A percentile compares a stretch with the other conserved stretches of the same genome.
phyloP scores from a whole-genome alignment of 2,888 invertebrate species.

The Macropis europaea region DNA sequence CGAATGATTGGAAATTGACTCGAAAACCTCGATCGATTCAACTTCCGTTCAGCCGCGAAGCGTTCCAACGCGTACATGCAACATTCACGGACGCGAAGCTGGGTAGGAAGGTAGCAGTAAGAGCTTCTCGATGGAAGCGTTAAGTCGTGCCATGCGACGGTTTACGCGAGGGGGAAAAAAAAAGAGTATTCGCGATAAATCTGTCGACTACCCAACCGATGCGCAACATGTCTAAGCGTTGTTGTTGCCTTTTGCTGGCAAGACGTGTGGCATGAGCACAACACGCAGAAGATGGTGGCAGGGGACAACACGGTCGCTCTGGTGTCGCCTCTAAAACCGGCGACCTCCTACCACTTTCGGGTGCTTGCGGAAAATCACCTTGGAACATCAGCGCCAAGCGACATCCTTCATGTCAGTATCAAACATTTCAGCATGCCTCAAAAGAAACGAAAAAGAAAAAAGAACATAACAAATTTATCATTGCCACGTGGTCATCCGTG shows the following conservation, averaged over 20 bases:
- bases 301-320: conserved; percentile 82
- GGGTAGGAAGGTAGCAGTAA: neutral
- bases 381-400: conserved; percentile 83
- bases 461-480: conserved; percentile 33
- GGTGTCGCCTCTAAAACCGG: conserved; percentile 82
- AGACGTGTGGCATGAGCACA: conserved; percentile 83
- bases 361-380: conserved; percentile 84
- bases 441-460: conserved; percentile 11
- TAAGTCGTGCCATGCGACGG: neutral
- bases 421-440: conserved; percentile 49
- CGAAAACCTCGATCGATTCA: too few relatives aligned
- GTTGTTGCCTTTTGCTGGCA: conserved; percentile 67
- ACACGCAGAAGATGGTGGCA: conserved; percentile 82
- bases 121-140: neutral
- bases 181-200: conserved; percentile 24
- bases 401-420: conserved; percentile 81
- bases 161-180: conserved; percentile 1
- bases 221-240: conserved; percentile 57
- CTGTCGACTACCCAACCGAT: conserved; percentile 29
- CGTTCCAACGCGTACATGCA: neutral
- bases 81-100: neutral
- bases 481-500: conserved; percentile 35
- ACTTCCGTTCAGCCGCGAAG: too few relatives aligned
- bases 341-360: conserved; percentile 83
- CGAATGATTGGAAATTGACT: too few relatives aligned